Conservation (phyloP, 2,888 invertebrate genomes). For the Watsonalla binaria region DNA sequence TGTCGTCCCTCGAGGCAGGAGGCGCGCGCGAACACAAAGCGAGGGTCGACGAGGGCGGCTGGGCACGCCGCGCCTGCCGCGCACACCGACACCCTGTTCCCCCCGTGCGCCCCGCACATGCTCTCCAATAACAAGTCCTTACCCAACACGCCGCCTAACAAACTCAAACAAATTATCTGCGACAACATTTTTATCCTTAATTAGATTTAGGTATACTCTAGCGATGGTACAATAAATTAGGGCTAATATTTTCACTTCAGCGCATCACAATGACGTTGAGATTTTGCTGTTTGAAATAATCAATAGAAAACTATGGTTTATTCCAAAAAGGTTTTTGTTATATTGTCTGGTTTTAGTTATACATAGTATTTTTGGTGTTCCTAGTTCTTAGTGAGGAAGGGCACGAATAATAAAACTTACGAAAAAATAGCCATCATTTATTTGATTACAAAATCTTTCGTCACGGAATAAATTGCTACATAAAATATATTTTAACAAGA, state of each 20-base stretch:
- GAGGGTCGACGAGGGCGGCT: constrained; percentile 30
- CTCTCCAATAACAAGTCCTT: neutral
- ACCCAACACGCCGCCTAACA: neutral
- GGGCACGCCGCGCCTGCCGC: constrained; percentile 13
- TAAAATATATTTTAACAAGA: constrained; percentile 70
- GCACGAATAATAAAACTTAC: constrained; percentile 27
- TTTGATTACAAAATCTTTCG: constrained; percentile 74
- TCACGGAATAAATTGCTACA: constrained; percentile 74
- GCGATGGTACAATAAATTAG: too few relatives aligned
- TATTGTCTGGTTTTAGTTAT: too few relatives aligned
- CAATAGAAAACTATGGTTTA: too few relatives aligned
- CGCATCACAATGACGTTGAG: too few relatives aligned
- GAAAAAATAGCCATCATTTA: constrained; percentile 72
- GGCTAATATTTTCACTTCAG: too few relatives aligned
- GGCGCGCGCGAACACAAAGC: constrained; percentile 24
- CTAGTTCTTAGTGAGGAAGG: neutral
- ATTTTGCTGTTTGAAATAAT: too few relatives aligned
- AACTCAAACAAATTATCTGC: neutral
- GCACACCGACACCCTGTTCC: constrained; percentile 4
- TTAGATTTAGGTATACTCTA: neutral
- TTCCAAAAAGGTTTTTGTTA: neutral
- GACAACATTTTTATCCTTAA: neutral
- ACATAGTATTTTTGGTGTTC: too few relatives aligned
- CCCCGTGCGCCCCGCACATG: neutral
- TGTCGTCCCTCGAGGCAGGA: constrained; percentile 13